phyloP scores from a whole-genome alignment of 1,140 invertebrate species.

The Aethina tumida region DNA sequence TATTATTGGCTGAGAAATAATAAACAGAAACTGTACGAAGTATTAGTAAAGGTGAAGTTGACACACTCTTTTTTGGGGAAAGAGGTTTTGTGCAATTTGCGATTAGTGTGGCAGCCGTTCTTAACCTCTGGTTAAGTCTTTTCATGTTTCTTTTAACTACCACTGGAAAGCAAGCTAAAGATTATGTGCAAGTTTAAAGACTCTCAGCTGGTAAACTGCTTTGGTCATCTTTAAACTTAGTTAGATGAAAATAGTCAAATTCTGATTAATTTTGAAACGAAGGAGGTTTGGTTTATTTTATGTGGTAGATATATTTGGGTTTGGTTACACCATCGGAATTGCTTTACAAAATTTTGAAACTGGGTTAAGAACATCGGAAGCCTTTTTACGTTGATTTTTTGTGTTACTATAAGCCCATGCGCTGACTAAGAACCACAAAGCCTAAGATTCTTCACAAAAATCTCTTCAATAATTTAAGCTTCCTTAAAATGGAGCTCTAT shows the following conservation, averaged over 20 bases:
- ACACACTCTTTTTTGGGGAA: slow-evolving; percentile 54
- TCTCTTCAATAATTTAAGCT: too few relatives aligned
- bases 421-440: too few relatives aligned
- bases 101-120: slow-evolving; percentile 28
- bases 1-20: slow-evolving; percentile 77
- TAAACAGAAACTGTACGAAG: slow-evolving; percentile 78
- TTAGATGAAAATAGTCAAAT: slow-evolving; percentile 1
- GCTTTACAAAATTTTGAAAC: slow-evolving; percentile 13
- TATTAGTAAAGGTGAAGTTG: slow-evolving; percentile 53
- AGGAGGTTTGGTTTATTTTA: neutral
- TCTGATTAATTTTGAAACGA: slow-evolving; percentile 3
- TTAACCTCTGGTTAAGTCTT: slow-evolving; percentile 32
- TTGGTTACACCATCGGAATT: slow-evolving; percentile 33
- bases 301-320: too few relatives aligned
- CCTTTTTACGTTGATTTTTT: too few relatives aligned
- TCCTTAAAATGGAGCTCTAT: too few relatives aligned
- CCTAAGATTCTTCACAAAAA: too few relatives aligned
- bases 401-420: too few relatives aligned
- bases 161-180: neutral
- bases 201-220: slow-evolving; percentile 7
- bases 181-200: slow-evolving; percentile 3
- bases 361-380: slow-evolving; percentile 22
- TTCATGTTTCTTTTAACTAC: slow-evolving; percentile 1
- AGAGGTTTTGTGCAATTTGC: slow-evolving; percentile 41
- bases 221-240: neutral